Evolutionary conservation across 2,797 vertebrate species (phyloP).

Genomic region (Channallabes apus): DNA sequence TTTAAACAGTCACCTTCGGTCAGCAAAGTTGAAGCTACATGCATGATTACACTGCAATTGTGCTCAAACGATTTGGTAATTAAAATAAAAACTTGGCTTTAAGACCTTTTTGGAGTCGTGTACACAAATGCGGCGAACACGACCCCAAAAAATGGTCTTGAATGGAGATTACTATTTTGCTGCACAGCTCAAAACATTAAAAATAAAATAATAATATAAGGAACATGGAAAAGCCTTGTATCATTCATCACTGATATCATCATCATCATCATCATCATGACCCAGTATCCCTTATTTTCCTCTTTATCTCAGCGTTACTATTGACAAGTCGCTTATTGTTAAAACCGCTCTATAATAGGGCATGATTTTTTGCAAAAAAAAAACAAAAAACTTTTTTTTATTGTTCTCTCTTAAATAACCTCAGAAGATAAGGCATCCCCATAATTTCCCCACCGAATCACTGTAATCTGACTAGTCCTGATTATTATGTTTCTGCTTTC

Average conservation of each 20-base stretch:
- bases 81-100: not conserved
- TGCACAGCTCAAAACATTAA: not conserved
- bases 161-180: not conserved
- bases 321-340: not conserved
- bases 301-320: not conserved
- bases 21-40: conserved; percentile 15
- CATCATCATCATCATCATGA: not conserved
- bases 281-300: no score
- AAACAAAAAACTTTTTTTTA: no score
- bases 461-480: not conserved
- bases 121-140: not conserved
- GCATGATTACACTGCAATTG: not conserved
- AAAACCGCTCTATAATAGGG: not conserved
- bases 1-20: conserved; percentile 12
- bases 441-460: not conserved
- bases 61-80: conserved; percentile 10
- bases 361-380: no score
- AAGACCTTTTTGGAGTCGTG: not conserved
- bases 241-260: not conserved
- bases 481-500: not conserved
- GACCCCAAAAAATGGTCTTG: not conserved
- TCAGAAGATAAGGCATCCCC: not conserved
- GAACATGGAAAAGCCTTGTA: not conserved
- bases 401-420: not conserved
- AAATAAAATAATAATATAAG: not conserved